Evolutionary conservation across 2,888 invertebrate genomes (phyloP), one percentile per base, ranked within the genome.

Genomic region (Sinhomidia bicolor): DNA sequence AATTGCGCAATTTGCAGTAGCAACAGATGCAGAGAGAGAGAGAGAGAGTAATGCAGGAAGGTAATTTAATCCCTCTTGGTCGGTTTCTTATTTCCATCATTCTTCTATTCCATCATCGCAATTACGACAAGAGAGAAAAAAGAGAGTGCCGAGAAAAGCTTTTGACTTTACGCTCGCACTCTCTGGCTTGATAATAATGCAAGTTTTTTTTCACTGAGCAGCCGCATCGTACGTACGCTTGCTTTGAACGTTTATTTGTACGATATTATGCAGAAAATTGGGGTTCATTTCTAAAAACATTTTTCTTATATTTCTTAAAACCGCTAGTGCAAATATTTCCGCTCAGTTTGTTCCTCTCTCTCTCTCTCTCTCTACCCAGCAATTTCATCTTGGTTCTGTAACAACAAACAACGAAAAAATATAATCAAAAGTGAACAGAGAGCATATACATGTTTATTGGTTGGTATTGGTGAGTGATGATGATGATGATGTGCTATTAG

Each of bases 1-100:
- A 86, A 86, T 80, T 86, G 86, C 80, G 80, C 57, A 71, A 86
- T 86, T 86, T 86, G 71, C 86, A 86, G 51, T 54, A 86, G 80
- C 57, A 80, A 79, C 85, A 85, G 80, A 79, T 54, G 76, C 76
- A 51, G 23, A n/a, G n/a, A n/a, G n/a, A n/a, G n/a, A n/a, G n/a
- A n/a, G n/a, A 44, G 6, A 44, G 23, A 20, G 60, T 60, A 71
- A 74, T 85, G 71, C 86, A 80, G 26, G 54, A 74, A 54, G 74
- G 85, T 62, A 85, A 78, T 85, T 85, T 62, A 65, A 78, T 44
- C n/a, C 36, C 32, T 74, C 14, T 17, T 0, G 32, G 85, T 68
- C 57, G 79, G 54, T 79, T 36, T 78, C 51, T 85, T 68, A 62
- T 82, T 62, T 82, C 65, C 82, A 82, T 51, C 68, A 82, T 47